Evolutionary conservation across 2,113 vertebrate genomes (phyloP).

Genomic region (Nematolebias whitei): DNA sequence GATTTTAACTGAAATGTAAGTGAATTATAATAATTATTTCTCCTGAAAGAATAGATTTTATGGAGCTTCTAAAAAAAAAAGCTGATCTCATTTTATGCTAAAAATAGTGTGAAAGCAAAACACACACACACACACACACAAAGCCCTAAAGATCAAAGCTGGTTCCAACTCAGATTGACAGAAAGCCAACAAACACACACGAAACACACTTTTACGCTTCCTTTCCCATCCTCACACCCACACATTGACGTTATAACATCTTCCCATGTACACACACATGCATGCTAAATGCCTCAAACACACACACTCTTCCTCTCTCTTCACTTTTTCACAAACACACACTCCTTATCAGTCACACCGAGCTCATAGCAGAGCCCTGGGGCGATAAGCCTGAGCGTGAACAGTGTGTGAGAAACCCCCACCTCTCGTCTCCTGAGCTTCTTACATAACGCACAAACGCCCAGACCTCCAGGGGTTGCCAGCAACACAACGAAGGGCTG

Average conservation of each 20-base stretch:
- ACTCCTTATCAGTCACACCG: constrained; percentile 62
- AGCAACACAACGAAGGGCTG: constrained; percentile 32
- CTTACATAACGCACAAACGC: constrained; percentile 75
- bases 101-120: constrained; percentile 22
- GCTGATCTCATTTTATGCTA: constrained; percentile 5
- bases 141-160: constrained; percentile 47
- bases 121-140: background rate
- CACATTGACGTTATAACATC: constrained; percentile 14
- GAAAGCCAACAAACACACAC: constrained; percentile 33
- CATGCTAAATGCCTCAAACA: constrained; percentile 19
- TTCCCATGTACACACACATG: constrained; percentile 7
- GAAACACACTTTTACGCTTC: constrained; percentile 17
- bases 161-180: constrained; percentile 39
- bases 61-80: constrained; percentile 1
- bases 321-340: constrained; percentile 17
- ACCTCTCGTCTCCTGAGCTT: constrained; percentile 65
- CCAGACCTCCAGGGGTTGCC: constrained; percentile 51
- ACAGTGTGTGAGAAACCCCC: constrained; percentile 66
- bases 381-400: constrained; percentile 68
- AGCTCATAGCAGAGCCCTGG: constrained; percentile 58
- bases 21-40: background rate
- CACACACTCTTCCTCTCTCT: constrained; percentile 9
- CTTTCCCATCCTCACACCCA: constrained; percentile 11
- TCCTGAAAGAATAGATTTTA: constrained; percentile 7
- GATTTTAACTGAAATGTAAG: background rate